phyloP scores from a whole-genome alignment of 2,797 vertebrate species.

The Coendou prehensilis region DNA sequence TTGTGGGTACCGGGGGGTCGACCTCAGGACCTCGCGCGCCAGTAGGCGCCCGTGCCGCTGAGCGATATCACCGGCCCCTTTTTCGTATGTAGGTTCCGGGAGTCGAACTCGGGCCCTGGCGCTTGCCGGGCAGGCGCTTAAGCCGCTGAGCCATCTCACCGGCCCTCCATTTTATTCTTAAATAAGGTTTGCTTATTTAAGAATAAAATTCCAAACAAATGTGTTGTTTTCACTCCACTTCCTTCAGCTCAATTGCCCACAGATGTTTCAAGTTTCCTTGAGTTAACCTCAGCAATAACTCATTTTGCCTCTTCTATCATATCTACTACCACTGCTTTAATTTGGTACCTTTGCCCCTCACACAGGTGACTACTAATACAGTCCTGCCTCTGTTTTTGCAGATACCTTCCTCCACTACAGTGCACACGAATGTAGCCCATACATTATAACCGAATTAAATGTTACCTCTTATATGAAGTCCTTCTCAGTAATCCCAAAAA shows the following conservation, averaged over 20 bases:
- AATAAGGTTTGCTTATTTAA: neutral
- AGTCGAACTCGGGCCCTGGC: no score
- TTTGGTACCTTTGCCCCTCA: neutral
- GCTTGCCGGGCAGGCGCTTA: no score
- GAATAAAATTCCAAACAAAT: neutral
- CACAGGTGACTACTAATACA: neutral
- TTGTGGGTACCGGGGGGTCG: no score
- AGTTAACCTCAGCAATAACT: neutral
- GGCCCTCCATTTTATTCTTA: conserved; percentile 37
- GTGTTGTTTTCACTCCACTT: neutral
- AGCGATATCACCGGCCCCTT: no score
- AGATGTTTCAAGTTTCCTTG: neutral
- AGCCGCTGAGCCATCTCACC: no score
- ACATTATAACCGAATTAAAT: neutral
- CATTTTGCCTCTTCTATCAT: neutral
- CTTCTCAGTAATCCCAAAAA: neutral
- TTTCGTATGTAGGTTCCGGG: no score
- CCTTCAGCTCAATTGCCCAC: neutral
- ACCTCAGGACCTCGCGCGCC: no score
- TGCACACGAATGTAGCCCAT: neutral
- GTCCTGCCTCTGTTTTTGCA: neutral
- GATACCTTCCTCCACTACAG: neutral
- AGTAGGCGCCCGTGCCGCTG: no score
- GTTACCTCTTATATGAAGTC: neutral
- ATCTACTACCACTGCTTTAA: no score